A percentile compares a stretch with the other conserved stretches of the same genome.
Evolutionary conservation across 2,888 invertebrate genomes (phyloP).

Genomic region (Drosophila demipolita): DNA sequence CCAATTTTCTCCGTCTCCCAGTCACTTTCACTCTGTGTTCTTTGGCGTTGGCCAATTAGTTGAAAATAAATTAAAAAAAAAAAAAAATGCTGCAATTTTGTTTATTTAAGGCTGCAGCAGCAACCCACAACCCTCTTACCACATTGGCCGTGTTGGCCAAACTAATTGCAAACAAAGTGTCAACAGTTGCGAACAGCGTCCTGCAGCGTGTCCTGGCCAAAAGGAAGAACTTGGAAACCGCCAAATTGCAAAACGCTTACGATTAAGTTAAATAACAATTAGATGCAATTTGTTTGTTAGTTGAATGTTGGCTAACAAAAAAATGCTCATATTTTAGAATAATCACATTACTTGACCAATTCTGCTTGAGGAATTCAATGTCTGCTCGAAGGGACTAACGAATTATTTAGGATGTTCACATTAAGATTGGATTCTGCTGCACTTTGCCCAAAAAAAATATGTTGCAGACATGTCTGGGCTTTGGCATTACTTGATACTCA

Average conservation of each 20-base stretch:
- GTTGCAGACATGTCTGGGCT: background rate
- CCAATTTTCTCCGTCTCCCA: constrained; percentile 1
- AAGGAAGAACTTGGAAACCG: constrained; percentile 1
- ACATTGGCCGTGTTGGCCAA: constrained; percentile 13
- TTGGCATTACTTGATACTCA: constrained; percentile 1
- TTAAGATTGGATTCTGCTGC: background rate
- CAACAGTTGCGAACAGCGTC: constrained; percentile 56
- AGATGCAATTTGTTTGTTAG: constrained; percentile 34
- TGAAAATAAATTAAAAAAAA: constrained; percentile 20
- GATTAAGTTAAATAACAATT: constrained; percentile 76
- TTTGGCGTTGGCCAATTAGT: constrained; percentile 63
- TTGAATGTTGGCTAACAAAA: background rate
- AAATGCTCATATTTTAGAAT: background rate
- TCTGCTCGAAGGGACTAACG: background rate
- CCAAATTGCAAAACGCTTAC: constrained; percentile 65
- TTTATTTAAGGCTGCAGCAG: constrained; percentile 44
- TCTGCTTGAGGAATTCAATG: background rate
- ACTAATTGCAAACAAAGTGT: constrained; percentile 79
- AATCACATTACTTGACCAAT: background rate
- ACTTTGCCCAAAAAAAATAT: background rate
- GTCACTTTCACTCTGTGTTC: constrained; percentile 12
- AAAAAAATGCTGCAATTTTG: constrained; percentile 60
- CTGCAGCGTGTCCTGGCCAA: constrained; percentile 12
- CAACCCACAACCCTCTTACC: constrained; percentile 10
- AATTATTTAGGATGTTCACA: background rate